Evolutionary conservation across 2,797 vertebrate species (phyloP), one percentile per base, ranked within the genome.

Genomic region (Sebastolobus alascanus): DNA sequence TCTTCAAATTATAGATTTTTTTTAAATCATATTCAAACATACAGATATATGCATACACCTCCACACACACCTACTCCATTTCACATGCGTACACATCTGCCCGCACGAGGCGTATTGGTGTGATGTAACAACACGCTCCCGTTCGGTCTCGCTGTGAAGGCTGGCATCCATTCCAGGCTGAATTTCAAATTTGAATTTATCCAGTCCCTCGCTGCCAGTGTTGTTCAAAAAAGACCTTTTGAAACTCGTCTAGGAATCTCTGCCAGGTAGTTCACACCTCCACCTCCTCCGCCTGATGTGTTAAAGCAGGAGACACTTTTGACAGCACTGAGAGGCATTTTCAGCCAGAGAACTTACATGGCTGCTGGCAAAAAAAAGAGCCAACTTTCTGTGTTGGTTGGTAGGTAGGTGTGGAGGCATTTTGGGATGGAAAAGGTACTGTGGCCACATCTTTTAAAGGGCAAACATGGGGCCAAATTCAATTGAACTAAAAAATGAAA

Each of bases 241-340:
- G 72, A 87, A 90, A 82, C 75, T 73, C 61, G 50, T 83, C 61
- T 75, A 70, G 82, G 58, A 89, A 85, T 87, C 78, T 79, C 75
- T 72, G 79, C 81, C 85, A 89, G 80, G 73, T 85, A 75, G 77
- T 91, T 93, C 87, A 89, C 93, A 93, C 89, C 88, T 88, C 83
- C 83, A 80, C 85, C 79, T 90, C 86, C 85, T 90, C 76, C 59
- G 56, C 84, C 73, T 86, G 68, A 86, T 81, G 84, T 87, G 88
- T 83, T 90, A 58, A 84, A 90, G 75, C 77, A 38, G 85, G 80
- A 86, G 85, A 85, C 84, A 85, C 63, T 84, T 89, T 88, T 88
- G 90, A 93, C 90, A 93, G 86, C 65, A 55, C 61, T 61, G 63
- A 75, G 38, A 89, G 80, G 59, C 85, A 79, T 84, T 90, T 90